Evolutionary conservation across 2,113 vertebrate genomes (phyloP).

Genomic region (Cygnus atratus): DNA sequence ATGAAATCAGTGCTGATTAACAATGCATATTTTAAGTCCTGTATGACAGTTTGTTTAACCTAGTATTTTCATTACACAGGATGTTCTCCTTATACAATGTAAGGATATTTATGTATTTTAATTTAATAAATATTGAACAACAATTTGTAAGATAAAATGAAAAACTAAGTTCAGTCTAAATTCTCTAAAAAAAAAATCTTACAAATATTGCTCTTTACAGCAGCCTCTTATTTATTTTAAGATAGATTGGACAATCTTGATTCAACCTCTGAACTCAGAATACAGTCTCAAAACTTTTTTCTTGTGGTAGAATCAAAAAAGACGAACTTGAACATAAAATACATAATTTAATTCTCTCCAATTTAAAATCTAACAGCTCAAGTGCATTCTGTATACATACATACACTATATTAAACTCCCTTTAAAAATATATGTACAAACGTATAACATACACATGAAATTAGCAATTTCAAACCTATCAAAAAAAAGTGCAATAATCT

Average conservation of each 20-base stretch:
- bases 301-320: not conserved
- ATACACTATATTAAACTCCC: not conserved
- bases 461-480: not conserved
- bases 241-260: not conserved
- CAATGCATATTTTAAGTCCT: not conserved
- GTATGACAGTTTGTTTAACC: not conserved
- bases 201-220: not conserved
- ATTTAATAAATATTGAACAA: not conserved
- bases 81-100: not conserved
- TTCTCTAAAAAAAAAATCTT: not conserved
- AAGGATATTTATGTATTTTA: not conserved
- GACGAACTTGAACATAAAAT: not conserved
- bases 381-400: not conserved
- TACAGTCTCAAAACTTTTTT: not conserved
- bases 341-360: not conserved
- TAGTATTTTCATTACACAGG: not conserved
- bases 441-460: not conserved
- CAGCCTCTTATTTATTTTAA: not conserved
- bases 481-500: not conserved
- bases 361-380: not conserved
- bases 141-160: not conserved
- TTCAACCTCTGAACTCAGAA: not conserved
- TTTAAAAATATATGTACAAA: not conserved
- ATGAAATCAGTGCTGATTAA: not conserved
- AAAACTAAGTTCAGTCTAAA: not conserved